Base-by-base conservation (phyloP, 2,888 invertebrate species). In the Venusia cambrica region DNA sequence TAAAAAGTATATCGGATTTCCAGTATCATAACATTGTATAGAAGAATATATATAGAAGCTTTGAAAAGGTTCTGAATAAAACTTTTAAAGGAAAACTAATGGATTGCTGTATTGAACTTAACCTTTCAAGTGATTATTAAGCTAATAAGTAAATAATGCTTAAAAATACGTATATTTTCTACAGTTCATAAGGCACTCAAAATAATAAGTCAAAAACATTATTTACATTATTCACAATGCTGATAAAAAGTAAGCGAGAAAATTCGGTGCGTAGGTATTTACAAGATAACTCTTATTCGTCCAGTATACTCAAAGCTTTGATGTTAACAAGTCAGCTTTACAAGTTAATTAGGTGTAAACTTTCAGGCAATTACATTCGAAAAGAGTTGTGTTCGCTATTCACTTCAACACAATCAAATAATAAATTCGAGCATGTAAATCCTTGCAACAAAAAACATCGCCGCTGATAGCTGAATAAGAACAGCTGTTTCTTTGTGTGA, bases 1-100 rank as follows among this genome's bases (percentile, higher is more conserved):
- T 42, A 38, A 28, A 41, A 39, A 38, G 36, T 38, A 36, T 33
- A 41, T 43, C n/a, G n/a, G n/a, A n/a, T n/a, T n/a, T 40, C 36
- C 33, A 41, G 46, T 42, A 46, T 41, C 49, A 36, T 33, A 46
- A 46, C 49, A 49, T 28, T 44, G 45, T 45, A 46, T 43, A 38
- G 29, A 31, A n/a, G n/a, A n/a, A n/a, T n/a, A n/a, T n/a, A n/a
- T n/a, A n/a, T 45, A 45, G 45, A 42, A 31, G 27, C 42, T 26
- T 34, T 16, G 32, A 36, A 43, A 41, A 34, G 34, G 38, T 41
- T 49, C 14, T 16, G 11, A 34, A 25, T 34, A 26, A 38, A 38
- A 39, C 30, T 39, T 39, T 34, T 39, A 34, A 39, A 34, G 26
- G 39, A 34, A 16, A 17, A 13, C 25, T 25, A 20, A 39, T 38